phyloP scores from a whole-genome alignment of 2,888 invertebrate species.

The Dorcus parallelipipedus region DNA sequence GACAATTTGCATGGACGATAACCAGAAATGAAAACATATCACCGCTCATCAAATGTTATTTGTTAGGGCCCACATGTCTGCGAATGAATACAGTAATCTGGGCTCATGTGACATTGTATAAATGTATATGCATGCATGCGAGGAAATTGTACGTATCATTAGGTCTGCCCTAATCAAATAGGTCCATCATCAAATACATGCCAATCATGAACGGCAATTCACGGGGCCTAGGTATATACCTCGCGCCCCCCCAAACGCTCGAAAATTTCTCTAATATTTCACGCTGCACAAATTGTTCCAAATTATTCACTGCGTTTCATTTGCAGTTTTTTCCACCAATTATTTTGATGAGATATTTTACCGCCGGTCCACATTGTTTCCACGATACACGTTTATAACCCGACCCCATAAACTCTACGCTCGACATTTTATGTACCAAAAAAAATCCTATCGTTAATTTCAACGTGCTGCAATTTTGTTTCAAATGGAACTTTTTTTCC shows the following conservation, averaged over 20 bases:
- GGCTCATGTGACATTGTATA: conserved; percentile 45
- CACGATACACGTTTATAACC: conserved; percentile 16
- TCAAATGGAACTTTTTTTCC: not conserved
- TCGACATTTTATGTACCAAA: conserved; percentile 8
- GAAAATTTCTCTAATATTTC: conserved; percentile 37
- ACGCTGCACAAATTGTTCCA: conserved; percentile 36
- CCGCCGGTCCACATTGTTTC: conserved; percentile 22
- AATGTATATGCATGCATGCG: conserved; percentile 42
- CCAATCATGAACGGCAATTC: conserved; percentile 46
- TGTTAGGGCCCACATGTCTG: conserved; percentile 43
- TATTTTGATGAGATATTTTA: conserved; percentile 41
- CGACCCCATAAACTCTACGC: conserved; percentile 7
- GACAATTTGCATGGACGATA: conserved; percentile 43
- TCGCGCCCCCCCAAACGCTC: conserved; percentile 7
- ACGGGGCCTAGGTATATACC: conserved; percentile 24
- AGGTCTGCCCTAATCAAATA: conserved; percentile 48
- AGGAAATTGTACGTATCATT: conserved; percentile 50
- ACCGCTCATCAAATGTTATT: conserved; percentile 46
- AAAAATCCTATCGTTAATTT: conserved; percentile 13
- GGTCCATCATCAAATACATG: conserved; percentile 48
- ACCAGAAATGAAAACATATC: conserved; percentile 46
- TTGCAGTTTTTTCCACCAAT: conserved; percentile 37
- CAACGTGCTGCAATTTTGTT: conserved; percentile 5
- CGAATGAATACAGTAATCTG: conserved; percentile 47
- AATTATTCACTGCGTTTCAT: conserved; percentile 41